Percentiles rank a stretch among this genome's conserved stretches.
phyloP scores from a whole-genome alignment of 2,113 vertebrate species.

The Bungarus multicinctus region DNA sequence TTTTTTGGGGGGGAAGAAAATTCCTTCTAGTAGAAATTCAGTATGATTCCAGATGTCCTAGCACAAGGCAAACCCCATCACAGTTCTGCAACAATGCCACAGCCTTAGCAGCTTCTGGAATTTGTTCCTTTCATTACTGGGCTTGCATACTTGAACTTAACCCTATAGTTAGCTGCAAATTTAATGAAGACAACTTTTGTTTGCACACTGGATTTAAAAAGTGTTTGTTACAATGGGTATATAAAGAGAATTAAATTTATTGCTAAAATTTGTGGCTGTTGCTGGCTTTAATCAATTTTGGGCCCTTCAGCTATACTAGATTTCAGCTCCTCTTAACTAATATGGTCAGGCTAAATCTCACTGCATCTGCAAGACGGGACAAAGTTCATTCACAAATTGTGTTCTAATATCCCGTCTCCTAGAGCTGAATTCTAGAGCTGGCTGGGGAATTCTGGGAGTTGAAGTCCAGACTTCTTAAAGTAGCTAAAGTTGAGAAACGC shows the following conservation, averaged over 20 bases:
- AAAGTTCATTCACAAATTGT: background rate
- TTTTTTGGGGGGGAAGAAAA: slow-evolving; percentile 56
- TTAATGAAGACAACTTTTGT: background rate
- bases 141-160: slow-evolving; percentile 52
- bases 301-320: background rate
- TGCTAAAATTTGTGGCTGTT: background rate
- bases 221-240: background rate
- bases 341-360: background rate
- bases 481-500: background rate
- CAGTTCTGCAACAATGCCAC: slow-evolving; percentile 36
- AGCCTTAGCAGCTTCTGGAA: slow-evolving; percentile 55
- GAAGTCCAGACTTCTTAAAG: background rate
- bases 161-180: slow-evolving; percentile 14
- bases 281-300: background rate
- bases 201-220: background rate
- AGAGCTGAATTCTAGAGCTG: background rate
- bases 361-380: background rate
- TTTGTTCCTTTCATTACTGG: slow-evolving; percentile 51
- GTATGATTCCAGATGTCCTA: slow-evolving; percentile 65
- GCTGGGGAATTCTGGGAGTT: background rate
- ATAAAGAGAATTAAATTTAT: background rate
- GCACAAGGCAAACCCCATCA: slow-evolving; percentile 36
- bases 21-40: slow-evolving; percentile 51
- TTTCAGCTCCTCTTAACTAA: background rate
- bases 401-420: background rate